Evolutionary conservation across 2,888 invertebrate species (phyloP).

Genomic region (Drosophila gaucha): DNA sequence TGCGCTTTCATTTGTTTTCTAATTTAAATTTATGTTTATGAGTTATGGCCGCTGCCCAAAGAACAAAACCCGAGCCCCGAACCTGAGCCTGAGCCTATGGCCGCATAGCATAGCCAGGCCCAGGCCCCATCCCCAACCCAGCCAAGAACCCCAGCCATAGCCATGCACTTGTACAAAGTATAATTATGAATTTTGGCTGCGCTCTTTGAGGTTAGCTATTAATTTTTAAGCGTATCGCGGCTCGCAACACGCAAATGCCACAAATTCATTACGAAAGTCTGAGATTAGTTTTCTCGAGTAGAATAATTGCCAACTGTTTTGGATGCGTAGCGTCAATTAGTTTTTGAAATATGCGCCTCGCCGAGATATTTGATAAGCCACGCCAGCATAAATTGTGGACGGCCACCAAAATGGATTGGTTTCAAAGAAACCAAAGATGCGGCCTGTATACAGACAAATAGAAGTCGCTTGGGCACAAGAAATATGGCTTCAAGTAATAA

Average conservation of each 20-base stretch:
- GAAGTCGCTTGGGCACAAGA: not conserved
- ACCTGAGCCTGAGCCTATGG: slow-evolving; percentile 39
- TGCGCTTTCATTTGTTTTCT: slow-evolving; percentile 78
- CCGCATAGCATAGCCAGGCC: slow-evolving; percentile 8
- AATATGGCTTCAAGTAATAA: not conserved
- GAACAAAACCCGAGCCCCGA: slow-evolving; percentile 4
- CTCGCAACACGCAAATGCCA: slow-evolving; percentile 37
- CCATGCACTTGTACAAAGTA: slow-evolving; percentile 53
- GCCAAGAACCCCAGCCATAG: not conserved
- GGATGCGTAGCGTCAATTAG: slow-evolving; percentile 48
- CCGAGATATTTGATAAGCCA: slow-evolving; percentile 45
- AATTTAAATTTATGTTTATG: slow-evolving; percentile 81
- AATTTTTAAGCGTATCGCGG: slow-evolving; percentile 66
- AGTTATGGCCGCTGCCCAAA: slow-evolving; percentile 56
- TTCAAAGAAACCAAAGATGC: slow-evolving; percentile 5
- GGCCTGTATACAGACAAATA: not conserved
- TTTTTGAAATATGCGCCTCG: slow-evolving; percentile 48
- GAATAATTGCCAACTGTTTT: slow-evolving; percentile 53
- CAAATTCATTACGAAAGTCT: slow-evolving; percentile 63
- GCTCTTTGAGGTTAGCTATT: slow-evolving; percentile 70
- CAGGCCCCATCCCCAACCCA: not conserved
- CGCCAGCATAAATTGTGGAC: slow-evolving; percentile 28
- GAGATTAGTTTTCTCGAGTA: slow-evolving; percentile 67
- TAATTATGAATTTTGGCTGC: slow-evolving; percentile 64
- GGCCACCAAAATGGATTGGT: slow-evolving; percentile 1